A percentile compares a stretch with the other conserved stretches of the same genome.
Conservation (phyloP, 2,113 vertebrate species). For the Chrysochloris asiatica region DNA sequence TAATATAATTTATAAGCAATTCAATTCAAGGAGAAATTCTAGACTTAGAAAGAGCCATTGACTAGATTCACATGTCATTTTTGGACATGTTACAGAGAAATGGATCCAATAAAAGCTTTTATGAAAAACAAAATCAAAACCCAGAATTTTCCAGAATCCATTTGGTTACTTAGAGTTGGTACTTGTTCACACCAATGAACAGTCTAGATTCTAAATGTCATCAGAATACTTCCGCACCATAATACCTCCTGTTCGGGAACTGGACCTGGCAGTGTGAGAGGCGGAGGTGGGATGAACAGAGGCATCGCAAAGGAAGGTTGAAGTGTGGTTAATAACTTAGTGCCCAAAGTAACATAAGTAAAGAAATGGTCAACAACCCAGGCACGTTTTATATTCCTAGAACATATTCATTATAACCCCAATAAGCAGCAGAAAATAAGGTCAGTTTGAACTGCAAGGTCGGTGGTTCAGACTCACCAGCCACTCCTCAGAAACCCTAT, state of each 20-base stretch:
- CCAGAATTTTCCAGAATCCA: neutral
- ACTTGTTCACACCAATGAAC: neutral
- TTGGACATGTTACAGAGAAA: slow-evolving; percentile 56
- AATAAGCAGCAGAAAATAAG: neutral
- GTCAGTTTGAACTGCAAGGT: neutral
- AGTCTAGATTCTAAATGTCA: neutral
- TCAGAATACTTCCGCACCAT: accelerated
- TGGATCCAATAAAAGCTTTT: slow-evolving; percentile 70
- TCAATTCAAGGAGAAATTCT: slow-evolving; percentile 59
- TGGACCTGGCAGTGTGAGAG: neutral
- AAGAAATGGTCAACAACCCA: neutral
- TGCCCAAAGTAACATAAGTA: neutral
- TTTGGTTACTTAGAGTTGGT: neutral
- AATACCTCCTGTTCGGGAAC: neutral
- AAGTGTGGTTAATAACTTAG: neutral
- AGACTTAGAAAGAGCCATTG: slow-evolving; percentile 70
- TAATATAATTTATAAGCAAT: slow-evolving; percentile 65
- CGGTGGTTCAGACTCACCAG: neutral
- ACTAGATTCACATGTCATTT: slow-evolving; percentile 71
- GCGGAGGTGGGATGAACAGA: neutral
- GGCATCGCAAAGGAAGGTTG: neutral
- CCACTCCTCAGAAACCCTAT: too few species aligned
- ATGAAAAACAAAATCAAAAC: neutral
- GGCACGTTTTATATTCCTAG: neutral
- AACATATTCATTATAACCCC: neutral